Base-by-base conservation (phyloP, 2,797 vertebrate species). In the Thalassophryne amazonica region DNA sequence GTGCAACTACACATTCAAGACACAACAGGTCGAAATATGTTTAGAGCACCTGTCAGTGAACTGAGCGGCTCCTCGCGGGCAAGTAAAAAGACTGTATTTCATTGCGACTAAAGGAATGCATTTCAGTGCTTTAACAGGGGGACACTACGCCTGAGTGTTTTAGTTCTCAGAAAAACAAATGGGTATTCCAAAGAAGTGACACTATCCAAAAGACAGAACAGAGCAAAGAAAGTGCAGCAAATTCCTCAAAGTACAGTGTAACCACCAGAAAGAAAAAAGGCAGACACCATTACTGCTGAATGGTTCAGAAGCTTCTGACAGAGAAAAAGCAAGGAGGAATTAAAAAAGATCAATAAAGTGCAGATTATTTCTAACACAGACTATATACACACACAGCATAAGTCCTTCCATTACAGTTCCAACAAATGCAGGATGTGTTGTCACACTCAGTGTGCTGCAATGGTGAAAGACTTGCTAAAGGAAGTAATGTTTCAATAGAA, bases 161-260 rank as follows among this genome's bases (percentile, higher is more conserved):
- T 7, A 40, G 35, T 41, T 24, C 10, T 58, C n/a, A 22, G 37
- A 53, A 33, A 34, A 51, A 41, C 2, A 24, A 7, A 59, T 32
- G 7, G 17, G 15, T 20, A 32, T 68, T 73, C 57, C 6, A 36
- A 62, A 67, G 41, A 46, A 6, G 11, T 19, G 43, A 57, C 21
- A 33, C 50, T 49, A 49, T 17, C 22, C 46, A 69, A 69, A 69
- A 41, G 51, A 32, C 23, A 62, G 34, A 58, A 27, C 60, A 35
- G 30, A 62, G 38, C 12, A 5, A 36, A 72, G 33, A 56, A 38
- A 45, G 38, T 59, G 22, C 24, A 60, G 34, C 4, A 57, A 58
- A 61, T 20, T 76, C 57, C 55, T 63, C 28, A 52, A 56, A 64
- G 32, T 21, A 39, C 64, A 71, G 60, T 45, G 52, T 59, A 69